Base-by-base conservation (phyloP, 2,797 vertebrate genomes). In the Pseudochromis fuscus region DNA sequence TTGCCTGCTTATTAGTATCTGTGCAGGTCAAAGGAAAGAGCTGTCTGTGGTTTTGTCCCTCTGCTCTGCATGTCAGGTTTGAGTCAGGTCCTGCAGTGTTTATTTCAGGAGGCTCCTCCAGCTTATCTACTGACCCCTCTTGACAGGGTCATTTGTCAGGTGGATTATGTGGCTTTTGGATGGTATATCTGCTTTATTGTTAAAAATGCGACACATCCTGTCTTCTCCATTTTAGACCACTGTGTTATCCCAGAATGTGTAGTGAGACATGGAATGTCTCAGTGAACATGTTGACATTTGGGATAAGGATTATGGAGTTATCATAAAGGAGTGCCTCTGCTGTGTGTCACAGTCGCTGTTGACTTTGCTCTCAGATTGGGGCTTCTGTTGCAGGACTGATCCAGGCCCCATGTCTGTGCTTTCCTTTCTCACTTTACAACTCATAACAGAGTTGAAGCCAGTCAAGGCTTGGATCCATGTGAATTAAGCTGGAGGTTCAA, bases 261-360 rank as follows among this genome's bases (percentile, higher is more conserved):
- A 72, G 81, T 60, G 53, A 46, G 68, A 89, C 81, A 69, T 45
- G 77, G 79, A 72, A 72, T 44, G 67, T 86, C 81, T 87, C 65
- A 1, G 72, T 78, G 81, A 87, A 83, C 84, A 83, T 92, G 91
- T 92, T 93, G 92, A 92, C 91, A 91, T 94, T 93, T 91, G 67
- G 79, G 86, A 89, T 92, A 80, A 90, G 86, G 90, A 92, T 94
- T 92, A 91, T 75, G 79, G 82, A 86, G 75, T 77, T 75, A 79
- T 90, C 87, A 85, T 84, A 79, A 90, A 90, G 75, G 81, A 90
- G 86, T 69, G 80, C 72, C 61, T 87, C 86, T 77, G 72, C 85
- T 83, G 85, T 82, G 76, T 82, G 75, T 89, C 83, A 77, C 76
- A 82, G 88, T 88, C 62, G 10, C 74, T 89, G 87, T 91, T 91